phyloP scores from a whole-genome alignment of 2,888 invertebrate species.

The Erebia ligea region DNA sequence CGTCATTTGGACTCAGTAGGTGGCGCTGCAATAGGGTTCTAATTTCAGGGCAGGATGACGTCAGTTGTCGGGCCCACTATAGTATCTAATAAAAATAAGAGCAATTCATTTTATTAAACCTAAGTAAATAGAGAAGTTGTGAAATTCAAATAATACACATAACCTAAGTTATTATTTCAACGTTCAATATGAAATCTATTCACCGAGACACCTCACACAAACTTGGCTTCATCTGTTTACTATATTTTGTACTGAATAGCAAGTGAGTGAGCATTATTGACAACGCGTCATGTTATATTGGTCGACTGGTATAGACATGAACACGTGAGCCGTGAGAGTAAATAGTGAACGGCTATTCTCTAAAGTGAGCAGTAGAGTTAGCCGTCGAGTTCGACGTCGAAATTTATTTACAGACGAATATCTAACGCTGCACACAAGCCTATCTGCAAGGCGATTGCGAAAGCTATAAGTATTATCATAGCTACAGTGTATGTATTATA shows the following conservation, averaged over 20 bases:
- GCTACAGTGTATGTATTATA: no score
- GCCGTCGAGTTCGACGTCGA: neutral
- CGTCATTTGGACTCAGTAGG: no score
- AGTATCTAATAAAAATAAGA: no score
- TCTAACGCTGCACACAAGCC: neutral
- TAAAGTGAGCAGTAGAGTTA: neutral
- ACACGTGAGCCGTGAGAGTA: conserved; percentile 14
- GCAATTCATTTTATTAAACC: no score
- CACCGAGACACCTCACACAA: conserved; percentile 9
- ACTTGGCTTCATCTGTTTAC: conserved; percentile 5
- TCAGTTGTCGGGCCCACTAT: no score
- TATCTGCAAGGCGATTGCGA: neutral
- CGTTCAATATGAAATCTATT: conserved; percentile 7
- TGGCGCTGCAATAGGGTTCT: no score
- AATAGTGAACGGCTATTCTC: conserved; percentile 7
- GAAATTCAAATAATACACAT: no score
- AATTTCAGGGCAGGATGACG: no score
- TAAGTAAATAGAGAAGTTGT: no score
- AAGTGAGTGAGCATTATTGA: conserved; percentile 13
- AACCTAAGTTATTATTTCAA: neutral
- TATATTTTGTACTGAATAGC: conserved; percentile 15
- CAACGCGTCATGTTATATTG: conserved; percentile 17
- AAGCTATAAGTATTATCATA: neutral
- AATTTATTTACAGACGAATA: neutral
- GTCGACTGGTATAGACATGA: conserved; percentile 7